phyloP scores from a whole-genome alignment of 2,888 invertebrate genomes.

The Spilarctia lutea region DNA sequence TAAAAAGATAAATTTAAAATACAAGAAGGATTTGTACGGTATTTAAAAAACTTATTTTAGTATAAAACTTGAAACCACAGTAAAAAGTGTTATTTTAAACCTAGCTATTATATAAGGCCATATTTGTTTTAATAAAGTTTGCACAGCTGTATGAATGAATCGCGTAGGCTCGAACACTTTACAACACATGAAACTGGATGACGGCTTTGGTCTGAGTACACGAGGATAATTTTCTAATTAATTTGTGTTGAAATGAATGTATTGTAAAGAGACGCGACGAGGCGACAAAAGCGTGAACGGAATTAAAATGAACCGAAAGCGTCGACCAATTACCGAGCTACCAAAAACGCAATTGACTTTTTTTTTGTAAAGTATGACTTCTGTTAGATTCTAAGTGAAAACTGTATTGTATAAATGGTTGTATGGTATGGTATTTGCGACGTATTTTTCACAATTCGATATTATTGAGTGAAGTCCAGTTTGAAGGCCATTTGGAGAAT shows the following conservation, averaged over 20 bases:
- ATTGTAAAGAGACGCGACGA: conserved; percentile 34
- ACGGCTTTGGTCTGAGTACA: conserved; percentile 1
- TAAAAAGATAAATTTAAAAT: background rate
- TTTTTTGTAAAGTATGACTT: conserved; percentile 36
- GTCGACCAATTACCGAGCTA: conserved; percentile 42
- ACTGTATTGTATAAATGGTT: background rate
- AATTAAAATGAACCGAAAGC: conserved; percentile 35
- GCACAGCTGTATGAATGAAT: background rate
- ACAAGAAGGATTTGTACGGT: background rate
- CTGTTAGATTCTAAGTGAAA: conserved; percentile 6
- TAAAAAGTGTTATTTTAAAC: background rate
- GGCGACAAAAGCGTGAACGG: conserved; percentile 34
- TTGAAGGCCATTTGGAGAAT: too few relatives aligned
- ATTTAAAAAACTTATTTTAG: too few relatives aligned
- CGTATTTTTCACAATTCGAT: background rate
- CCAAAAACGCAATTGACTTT: conserved; percentile 37
- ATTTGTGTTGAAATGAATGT: conserved; percentile 35
- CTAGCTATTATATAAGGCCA: background rate
- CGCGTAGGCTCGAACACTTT: background rate
- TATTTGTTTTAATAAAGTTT: background rate
- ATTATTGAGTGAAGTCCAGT: too few relatives aligned
- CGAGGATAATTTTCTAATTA: conserved; percentile 7
- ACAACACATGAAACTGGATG: conserved; percentile 1
- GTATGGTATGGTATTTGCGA: background rate
- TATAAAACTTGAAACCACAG: background rate